Percentiles rank a stretch among this genome's conserved stretches.
Conservation (phyloP, 2,113 vertebrate species). For the Willisornis vidua region DNA sequence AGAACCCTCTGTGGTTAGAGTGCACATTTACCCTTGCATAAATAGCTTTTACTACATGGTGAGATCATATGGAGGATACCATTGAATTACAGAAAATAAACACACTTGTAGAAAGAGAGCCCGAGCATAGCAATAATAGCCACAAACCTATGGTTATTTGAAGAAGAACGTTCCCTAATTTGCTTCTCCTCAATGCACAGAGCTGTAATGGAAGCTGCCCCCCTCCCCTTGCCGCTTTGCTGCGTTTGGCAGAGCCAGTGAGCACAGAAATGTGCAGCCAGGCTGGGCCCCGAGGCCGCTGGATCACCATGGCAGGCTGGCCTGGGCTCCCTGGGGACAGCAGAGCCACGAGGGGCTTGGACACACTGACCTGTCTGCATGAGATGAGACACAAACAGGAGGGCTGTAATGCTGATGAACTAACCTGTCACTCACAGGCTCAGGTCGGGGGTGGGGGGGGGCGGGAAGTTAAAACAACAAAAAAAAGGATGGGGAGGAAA, state of each 20-base stretch:
- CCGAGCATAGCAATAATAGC: background rate
- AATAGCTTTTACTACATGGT: background rate
- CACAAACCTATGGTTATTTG: background rate
- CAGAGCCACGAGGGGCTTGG: conserved; percentile 73
- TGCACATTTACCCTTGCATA: conserved; percentile 4
- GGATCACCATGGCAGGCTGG: conserved; percentile 75
- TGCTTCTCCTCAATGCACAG: conserved; percentile 42
- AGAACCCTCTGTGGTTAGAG: background rate
- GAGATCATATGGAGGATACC: background rate
- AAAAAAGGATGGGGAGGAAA: background rate
- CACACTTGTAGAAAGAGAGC: background rate
- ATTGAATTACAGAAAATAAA: conserved; percentile 15
- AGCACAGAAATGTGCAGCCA: conserved; percentile 68
- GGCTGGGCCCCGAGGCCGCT: conserved; percentile 63
- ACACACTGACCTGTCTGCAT: conserved; percentile 75
- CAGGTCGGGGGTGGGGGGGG: conserved; percentile 10
- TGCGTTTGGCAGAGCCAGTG: conserved; percentile 59
- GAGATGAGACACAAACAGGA: conserved; percentile 76
- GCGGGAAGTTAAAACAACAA: background rate
- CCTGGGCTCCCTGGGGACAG: conserved; percentile 62
- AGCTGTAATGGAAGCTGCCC: conserved; percentile 47
- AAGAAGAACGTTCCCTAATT: conserved; percentile 53
- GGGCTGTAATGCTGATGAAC: conserved; percentile 79
- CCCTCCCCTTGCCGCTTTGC: background rate
- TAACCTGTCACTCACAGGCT: conserved; percentile 80